Conservation (phyloP, 2,113 vertebrate genomes). For the Carassius gibelio region DNA sequence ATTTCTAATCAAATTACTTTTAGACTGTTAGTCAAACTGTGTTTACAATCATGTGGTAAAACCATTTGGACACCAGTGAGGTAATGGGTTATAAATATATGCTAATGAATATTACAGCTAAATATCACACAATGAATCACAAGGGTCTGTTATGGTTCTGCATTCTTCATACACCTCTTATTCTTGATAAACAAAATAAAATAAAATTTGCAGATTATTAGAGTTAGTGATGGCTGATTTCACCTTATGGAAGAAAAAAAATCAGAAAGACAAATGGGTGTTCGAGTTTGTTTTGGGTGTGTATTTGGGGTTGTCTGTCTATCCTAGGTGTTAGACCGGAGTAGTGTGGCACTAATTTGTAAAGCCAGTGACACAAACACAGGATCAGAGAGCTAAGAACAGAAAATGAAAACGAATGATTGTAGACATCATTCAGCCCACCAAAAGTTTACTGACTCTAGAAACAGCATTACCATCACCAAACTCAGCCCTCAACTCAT, state of each 20-base stretch:
- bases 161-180: neutral
- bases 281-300: slow-evolving; percentile 6
- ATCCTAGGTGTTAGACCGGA: neutral
- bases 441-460: neutral
- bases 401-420: slow-evolving; percentile 38
- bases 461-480: neutral
- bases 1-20: neutral
- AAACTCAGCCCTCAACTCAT: neutral
- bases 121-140: slow-evolving; percentile 23
- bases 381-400: slow-evolving; percentile 38
- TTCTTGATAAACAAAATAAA: neutral
- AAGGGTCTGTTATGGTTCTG: neutral
- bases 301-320: neutral
- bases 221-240: neutral
- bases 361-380: slow-evolving; percentile 60
- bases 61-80: slow-evolving; percentile 8
- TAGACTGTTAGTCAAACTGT: neutral
- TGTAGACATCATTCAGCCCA: neutral
- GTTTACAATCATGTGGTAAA: slow-evolving; percentile 23
- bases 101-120: slow-evolving; percentile 21
- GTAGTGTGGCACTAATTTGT: slow-evolving; percentile 57
- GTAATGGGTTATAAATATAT: slow-evolving; percentile 31
- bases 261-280: neutral
- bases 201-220: neutral
- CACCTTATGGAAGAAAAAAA: neutral